Evolutionary conservation across 2,888 invertebrate species (phyloP).

Genomic region (Rhamphomyia laevipes): DNA sequence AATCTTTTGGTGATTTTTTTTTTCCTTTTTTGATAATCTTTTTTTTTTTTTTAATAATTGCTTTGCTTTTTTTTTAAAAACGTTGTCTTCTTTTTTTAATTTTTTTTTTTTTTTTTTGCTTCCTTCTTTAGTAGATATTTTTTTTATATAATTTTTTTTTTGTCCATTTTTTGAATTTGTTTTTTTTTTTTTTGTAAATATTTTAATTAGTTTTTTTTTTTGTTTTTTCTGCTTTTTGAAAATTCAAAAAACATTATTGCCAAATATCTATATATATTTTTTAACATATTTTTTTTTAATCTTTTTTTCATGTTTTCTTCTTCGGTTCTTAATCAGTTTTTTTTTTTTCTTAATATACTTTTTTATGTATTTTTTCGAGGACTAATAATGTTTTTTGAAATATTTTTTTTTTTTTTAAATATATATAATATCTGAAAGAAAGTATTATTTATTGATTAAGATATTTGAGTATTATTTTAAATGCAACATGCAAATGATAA

Average conservation of each 20-base stretch:
- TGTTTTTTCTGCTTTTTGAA: conserved; percentile 2
- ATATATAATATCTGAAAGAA: conserved; percentile 40
- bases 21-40: conserved; percentile 8
- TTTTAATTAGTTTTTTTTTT: conserved; percentile 5
- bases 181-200: conserved; percentile 5
- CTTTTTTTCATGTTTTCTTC: conserved; percentile 14
- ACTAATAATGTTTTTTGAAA: conserved; percentile 40
- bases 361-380: conserved; percentile 26
- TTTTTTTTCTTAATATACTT: conserved; percentile 19
- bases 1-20: conserved; percentile 7
- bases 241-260: conserved; percentile 39
- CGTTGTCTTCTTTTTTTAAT: conserved; percentile 1
- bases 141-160: conserved; percentile 6
- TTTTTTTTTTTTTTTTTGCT: conserved; percentile 10
- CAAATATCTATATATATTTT: conserved; percentile 18
- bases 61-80: conserved; percentile 1
- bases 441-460: conserved; percentile 21
- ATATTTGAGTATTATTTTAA: neutral
- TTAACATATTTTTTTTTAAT: conserved; percentile 15
- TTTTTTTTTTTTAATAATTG: neutral
- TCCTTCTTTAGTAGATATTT: conserved; percentile 1
- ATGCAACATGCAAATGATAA: neutral
- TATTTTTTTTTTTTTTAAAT: conserved; percentile 24
- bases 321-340: conserved; percentile 17
- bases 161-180: conserved; percentile 6